Evolutionary conservation across 2,888 invertebrate genomes (phyloP).

Genomic region (Craniophora ligustri): DNA sequence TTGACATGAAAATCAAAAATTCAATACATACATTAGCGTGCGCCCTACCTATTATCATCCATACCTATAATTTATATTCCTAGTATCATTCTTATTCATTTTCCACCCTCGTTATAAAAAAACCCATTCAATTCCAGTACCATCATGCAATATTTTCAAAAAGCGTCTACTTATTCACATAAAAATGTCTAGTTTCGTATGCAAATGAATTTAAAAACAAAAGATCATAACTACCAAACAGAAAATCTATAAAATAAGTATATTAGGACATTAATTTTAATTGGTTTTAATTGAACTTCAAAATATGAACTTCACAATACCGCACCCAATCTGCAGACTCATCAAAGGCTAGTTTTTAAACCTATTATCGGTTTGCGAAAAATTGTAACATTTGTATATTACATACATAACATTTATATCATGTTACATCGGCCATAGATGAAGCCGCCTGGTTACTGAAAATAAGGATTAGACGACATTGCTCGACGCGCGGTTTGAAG

Average conservation of each 20-base stretch:
- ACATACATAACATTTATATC: neutral
- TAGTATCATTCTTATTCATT: conserved; percentile 12
- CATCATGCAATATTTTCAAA: conserved; percentile 30
- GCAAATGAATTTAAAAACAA: neutral
- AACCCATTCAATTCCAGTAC: conserved; percentile 17
- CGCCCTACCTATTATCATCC: conserved; percentile 24
- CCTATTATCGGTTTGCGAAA: neutral
- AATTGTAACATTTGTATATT: neutral
- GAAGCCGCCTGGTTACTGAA: conserved; percentile 1
- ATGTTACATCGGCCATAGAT: neutral
- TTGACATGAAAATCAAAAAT: conserved; percentile 36
- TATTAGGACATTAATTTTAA: no score
- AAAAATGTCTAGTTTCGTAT: neutral
- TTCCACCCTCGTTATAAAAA: conserved; percentile 28
- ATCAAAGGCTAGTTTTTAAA: neutral
- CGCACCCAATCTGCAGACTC: conserved; percentile 20
- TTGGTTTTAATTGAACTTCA: no score
- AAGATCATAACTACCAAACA: neutral
- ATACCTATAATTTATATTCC: conserved; percentile 24
- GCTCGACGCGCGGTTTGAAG: neutral
- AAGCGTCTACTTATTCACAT: neutral
- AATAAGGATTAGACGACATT: conserved; percentile 6
- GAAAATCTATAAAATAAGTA: no score
- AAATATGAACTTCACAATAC: conserved; percentile 18
- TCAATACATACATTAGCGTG: conserved; percentile 37